phyloP scores from a whole-genome alignment of 2,113 vertebrate species.

The Syrmaticus mikado region DNA sequence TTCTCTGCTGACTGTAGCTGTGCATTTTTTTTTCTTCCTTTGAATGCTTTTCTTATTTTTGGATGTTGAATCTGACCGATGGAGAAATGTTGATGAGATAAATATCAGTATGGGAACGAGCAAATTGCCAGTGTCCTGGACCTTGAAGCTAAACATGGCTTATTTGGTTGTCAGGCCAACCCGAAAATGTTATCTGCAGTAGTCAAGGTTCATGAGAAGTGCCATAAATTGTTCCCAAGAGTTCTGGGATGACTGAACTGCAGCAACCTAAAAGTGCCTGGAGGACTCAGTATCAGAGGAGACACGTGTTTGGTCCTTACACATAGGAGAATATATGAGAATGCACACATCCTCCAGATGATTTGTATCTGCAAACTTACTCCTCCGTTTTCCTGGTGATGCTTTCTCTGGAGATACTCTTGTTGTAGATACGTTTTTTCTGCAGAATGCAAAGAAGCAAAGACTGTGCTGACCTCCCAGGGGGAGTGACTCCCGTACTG shows the following conservation, averaged over 20 bases:
- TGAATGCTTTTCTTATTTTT: background rate
- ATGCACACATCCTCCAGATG: background rate
- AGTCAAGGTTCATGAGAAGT: conserved; percentile 64
- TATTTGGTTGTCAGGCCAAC: conserved; percentile 66
- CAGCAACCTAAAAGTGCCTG: background rate
- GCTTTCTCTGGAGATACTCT: background rate
- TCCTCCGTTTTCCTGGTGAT: background rate
- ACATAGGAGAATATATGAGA: background rate
- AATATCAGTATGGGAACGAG: conserved; percentile 47
- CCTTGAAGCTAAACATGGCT: conserved; percentile 58
- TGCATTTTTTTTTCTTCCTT: background rate
- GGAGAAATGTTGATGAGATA: conserved; percentile 39
- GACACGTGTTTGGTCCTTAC: background rate
- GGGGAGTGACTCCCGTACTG: background rate
- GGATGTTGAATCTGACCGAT: background rate
- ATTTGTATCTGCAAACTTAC: background rate
- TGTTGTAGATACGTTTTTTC: background rate
- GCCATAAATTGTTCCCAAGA: conserved; percentile 56
- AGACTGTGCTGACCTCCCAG: background rate
- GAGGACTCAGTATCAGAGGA: background rate
- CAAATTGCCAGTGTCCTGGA: conserved; percentile 11
- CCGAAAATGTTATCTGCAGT: conserved; percentile 61
- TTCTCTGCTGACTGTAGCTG: background rate
- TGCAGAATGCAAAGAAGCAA: background rate
- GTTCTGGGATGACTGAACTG: conserved; percentile 30